Evolutionary conservation across 2,797 vertebrate species (phyloP).

Genomic region (Anabacerthia variegaticeps): DNA sequence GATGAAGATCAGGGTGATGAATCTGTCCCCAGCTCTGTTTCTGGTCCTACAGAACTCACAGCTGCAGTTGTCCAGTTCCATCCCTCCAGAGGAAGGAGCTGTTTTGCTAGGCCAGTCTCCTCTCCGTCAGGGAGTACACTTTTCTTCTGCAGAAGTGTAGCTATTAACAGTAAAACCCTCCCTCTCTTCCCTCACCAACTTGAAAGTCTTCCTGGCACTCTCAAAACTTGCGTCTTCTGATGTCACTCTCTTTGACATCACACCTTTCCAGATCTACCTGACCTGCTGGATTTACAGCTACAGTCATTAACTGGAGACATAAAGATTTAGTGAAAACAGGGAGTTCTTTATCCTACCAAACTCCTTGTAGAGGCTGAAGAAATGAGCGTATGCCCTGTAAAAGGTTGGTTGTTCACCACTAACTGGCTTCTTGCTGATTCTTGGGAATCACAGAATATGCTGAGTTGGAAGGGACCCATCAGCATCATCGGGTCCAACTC

Average conservation of each 20-base stretch:
- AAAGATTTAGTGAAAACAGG: neutral
- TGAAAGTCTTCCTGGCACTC: neutral
- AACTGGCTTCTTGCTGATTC: neutral
- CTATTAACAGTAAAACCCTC: neutral
- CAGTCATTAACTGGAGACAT: neutral
- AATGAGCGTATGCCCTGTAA: neutral
- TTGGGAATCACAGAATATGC: neutral
- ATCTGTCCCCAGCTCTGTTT: neutral
- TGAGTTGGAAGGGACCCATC: neutral
- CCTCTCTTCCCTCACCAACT: neutral
- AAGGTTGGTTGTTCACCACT: neutral
- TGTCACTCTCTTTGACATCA: neutral
- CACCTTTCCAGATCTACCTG: neutral
- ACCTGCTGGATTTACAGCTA: neutral
- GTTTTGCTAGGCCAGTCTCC: neutral
- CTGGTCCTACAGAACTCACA: neutral
- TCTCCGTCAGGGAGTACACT: neutral
- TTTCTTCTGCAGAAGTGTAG: neutral
- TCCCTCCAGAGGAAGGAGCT: neutral
- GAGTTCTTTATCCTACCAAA: neutral
- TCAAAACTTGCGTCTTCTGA: neutral
- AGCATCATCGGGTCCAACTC: neutral
- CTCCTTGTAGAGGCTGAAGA: neutral
- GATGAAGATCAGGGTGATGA: accelerated
- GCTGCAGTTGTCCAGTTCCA: neutral